A percentile compares a stretch with the other conserved stretches of the same genome.
phyloP scores from a whole-genome alignment of 64 coral and sea anemone genomes.

The Pocillopora damicornis region DNA sequence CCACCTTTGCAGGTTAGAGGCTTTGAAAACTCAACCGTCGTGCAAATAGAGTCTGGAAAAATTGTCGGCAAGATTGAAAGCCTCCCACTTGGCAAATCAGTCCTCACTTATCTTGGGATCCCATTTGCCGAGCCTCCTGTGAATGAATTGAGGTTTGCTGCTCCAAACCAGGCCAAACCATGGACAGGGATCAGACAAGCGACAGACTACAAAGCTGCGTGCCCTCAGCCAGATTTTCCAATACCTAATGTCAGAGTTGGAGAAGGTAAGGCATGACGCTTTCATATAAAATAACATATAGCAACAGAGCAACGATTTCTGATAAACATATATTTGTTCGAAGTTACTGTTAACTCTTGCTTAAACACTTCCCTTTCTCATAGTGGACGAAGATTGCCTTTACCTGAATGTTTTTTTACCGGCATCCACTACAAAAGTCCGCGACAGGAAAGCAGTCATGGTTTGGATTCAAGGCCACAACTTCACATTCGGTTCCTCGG shows the following conservation, averaged over 20 bases:
- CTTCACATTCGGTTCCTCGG: not conserved
- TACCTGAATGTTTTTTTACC: not conserved
- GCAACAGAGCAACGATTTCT: not conserved
- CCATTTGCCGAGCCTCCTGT: constrained; percentile 39
- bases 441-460: constrained; percentile 23
- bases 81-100: constrained; percentile 2
- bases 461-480: constrained; percentile 47
- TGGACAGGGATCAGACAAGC: constrained; percentile 29
- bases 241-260: not conserved
- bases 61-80: constrained; percentile 22
- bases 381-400: constrained; percentile 1
- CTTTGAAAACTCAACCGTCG: not conserved
- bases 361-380: not conserved
- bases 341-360: not conserved
- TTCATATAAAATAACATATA: not conserved
- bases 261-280: not conserved
- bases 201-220: constrained; percentile 27
- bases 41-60: not conserved
- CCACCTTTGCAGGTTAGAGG: not conserved
- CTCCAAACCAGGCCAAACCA: constrained; percentile 34
- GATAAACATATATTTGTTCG: not conserved
- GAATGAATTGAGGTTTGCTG: constrained; percentile 29
- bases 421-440: not conserved
- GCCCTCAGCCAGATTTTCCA: constrained; percentile 25
- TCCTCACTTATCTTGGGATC: constrained; percentile 33